Evolutionary conservation across 2,797 vertebrate genomes (phyloP), one percentile per base, ranked within the genome.

Genomic region (Brachymystax lenok): DNA sequence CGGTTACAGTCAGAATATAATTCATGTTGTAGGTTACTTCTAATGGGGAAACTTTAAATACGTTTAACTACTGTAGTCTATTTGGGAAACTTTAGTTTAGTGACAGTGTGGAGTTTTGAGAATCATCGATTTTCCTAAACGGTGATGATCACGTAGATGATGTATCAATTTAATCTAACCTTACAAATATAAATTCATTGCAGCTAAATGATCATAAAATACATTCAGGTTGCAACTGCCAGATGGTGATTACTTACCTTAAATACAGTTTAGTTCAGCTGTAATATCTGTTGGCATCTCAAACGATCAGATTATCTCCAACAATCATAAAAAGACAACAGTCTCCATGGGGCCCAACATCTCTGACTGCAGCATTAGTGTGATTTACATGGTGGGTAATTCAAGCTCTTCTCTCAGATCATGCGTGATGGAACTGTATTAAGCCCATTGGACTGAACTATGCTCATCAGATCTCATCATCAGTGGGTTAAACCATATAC

Each of bases 391-490:
- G 66, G 73, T 73, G 52, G 4, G 28, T 64, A 66, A 73, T 64
- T 77, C 69, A 27, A 71, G 72, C 63, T 40, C 71, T 24, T 74
- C 79, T 61, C 75, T 74, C 56, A 17, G 71, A 71, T 27, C 21
- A 72, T 63, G 59, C 3, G 19, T 63, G 59, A 21, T 24, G 21
- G 46, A 28, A 21, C 63, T 66, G 66, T 46, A 46, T 59, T 19
- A 1, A 64, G 68, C 70, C 33, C 56, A 50, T 73, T 27, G 50
- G 61, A 69, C 50, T 67, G 67, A 80, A 64, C 56, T 40, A 54
- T 50, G 40, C 70, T 66, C 5, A 50, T 30, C 66, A 33, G 59
- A 27, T 8, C 6, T 28, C 27, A 28, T 64, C 69, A 33, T 40
- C 56, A 68, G 56, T 59, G 67, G 67, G n/a, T 70, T 74, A 14